Evolutionary conservation across 2,797 vertebrate species (phyloP).

Genomic region (Erithacus rubecula): DNA sequence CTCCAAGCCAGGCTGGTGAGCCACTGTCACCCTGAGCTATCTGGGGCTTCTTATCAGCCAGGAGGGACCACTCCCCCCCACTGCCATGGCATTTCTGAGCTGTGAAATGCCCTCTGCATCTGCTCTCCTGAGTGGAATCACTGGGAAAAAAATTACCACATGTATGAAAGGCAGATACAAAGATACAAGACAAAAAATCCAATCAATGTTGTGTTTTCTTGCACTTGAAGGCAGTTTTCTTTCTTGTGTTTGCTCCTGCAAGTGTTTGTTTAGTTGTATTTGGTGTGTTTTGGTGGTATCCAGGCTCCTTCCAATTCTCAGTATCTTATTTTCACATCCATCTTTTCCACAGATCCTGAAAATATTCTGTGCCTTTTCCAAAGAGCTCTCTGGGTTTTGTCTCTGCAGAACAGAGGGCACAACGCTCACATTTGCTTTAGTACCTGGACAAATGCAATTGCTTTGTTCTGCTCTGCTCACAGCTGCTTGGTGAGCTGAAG

Average conservation of each 20-base stretch:
- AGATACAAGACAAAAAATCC: neutral
- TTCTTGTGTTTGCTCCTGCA: neutral
- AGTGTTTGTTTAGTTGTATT: neutral
- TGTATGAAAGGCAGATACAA: neutral
- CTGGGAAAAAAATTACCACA: neutral
- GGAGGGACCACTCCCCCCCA: neutral
- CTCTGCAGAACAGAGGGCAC: conserved; percentile 41
- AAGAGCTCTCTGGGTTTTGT: neutral
- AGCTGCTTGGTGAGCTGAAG: neutral
- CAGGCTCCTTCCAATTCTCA: neutral
- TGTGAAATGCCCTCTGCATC: neutral
- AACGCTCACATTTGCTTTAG: neutral
- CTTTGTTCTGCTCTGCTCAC: neutral
- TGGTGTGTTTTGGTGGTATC: neutral
- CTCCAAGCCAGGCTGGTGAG: neutral
- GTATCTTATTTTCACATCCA: conserved; percentile 13
- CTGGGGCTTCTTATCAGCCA: neutral
- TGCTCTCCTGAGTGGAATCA: neutral
- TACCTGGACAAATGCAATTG: neutral
- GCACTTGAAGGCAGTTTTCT: neutral
- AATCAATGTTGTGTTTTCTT: neutral
- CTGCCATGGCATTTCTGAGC: neutral
- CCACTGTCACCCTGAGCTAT: neutral
- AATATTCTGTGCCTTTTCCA: conserved; percentile 3
- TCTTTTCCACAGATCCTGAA: neutral